These are phyloP conservation scores for Phoxinus dragarum DNA, from an alignment of 2,797 vertebrate genomes.

Conservation along the genomic window DNA sequence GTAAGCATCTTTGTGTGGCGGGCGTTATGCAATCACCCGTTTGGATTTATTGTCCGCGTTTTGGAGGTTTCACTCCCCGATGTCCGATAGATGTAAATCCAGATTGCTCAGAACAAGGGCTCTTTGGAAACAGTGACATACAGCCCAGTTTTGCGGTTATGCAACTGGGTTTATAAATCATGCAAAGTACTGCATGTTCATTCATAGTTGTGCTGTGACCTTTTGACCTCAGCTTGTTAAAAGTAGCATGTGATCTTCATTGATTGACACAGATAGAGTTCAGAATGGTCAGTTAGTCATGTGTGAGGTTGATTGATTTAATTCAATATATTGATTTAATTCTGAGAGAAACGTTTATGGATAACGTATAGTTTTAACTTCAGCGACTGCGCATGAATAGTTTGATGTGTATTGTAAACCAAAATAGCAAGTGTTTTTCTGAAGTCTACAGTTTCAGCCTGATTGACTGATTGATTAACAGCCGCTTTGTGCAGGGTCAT, in stretches of 20 bases:
- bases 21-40: background rate
- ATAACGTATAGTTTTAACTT: background rate
- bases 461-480: background rate
- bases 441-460: background rate
- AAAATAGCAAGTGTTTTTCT: background rate
- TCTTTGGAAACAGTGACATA: background rate
- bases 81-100: conserved; percentile 14
- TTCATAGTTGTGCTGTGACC: background rate
- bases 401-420: background rate
- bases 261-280: background rate
- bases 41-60: conserved; percentile 6
- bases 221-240: conserved; percentile 2
- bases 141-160: background rate
- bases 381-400: background rate
- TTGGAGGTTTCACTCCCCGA: background rate
- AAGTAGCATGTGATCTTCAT: background rate
- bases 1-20: background rate
- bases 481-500: background rate
- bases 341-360: background rate
- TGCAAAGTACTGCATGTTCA: background rate
- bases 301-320: conserved; percentile 15
- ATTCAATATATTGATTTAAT: background rate
- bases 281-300: background rate
- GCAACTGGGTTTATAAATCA: conserved; percentile 24
- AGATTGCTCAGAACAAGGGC: background rate